phyloP scores from a whole-genome alignment of 2,888 invertebrate species.

The Nowickia ferox region DNA sequence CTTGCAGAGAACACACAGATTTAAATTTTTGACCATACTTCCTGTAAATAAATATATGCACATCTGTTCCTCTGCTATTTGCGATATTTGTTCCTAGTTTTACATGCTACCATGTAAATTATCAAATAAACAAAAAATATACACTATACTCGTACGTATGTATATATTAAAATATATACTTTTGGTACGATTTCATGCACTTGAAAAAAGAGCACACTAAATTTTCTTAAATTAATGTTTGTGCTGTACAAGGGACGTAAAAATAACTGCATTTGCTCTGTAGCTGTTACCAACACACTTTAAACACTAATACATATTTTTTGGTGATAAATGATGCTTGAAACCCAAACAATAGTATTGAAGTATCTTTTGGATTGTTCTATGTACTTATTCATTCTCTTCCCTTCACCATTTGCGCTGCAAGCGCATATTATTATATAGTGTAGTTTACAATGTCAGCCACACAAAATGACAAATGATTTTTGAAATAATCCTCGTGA shows the following conservation, averaged over 20 bases:
- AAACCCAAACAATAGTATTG: conserved; percentile 64
- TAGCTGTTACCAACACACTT: neutral
- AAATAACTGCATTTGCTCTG: conserved; percentile 49
- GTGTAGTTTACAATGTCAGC: conserved; percentile 53
- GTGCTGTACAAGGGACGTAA: conserved; percentile 5
- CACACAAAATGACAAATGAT: conserved; percentile 67
- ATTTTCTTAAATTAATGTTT: conserved; percentile 35
- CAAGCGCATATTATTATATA: conserved; percentile 45
- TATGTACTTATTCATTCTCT: conserved; percentile 5
- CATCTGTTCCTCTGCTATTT: neutral
- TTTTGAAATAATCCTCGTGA: conserved; percentile 50
- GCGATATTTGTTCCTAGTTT: neutral
- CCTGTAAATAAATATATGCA: too few species aligned
- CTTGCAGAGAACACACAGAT: too few species aligned
- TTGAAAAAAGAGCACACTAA: neutral
- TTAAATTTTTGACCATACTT: too few species aligned
- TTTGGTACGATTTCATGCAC: neutral
- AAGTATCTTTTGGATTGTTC: conserved; percentile 43
- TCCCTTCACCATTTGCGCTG: neutral
- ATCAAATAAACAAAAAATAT: conserved; percentile 7
- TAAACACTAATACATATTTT: conserved; percentile 7
- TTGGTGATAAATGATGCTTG: conserved; percentile 68
- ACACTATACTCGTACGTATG: too few species aligned
- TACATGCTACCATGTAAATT: neutral
- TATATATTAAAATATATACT: neutral